Evolutionary conservation across 2,888 invertebrate genomes (phyloP), one percentile per base, ranked within the genome.

Genomic region (Eupithecia subumbrata): DNA sequence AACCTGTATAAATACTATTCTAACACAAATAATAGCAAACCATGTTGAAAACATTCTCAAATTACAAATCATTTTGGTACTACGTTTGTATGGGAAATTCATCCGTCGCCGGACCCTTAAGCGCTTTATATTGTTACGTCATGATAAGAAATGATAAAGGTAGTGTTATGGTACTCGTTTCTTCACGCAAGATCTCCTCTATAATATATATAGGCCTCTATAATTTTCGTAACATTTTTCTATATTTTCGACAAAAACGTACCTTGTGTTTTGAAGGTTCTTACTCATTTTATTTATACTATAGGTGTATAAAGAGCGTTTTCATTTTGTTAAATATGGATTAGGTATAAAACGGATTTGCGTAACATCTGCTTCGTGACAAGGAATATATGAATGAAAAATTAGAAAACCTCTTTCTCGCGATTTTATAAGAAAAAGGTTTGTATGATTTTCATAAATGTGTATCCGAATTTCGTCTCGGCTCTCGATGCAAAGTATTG

Each of bases 381-480:
- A 71, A 67, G 76, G 77, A 81, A 79, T 81, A 79, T 43, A 81
- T 80, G 80, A 80, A 80, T 80, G 68, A 73, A 69, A 76, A 76
- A 80, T 78, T 75, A 77, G 75, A 76, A 64, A 69, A 43, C 22
- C 43, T 68, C 25, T 45, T 68, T 71, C 63, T 40, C 14, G 40
- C 14, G 67, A 56, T 40, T 73, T 73, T 68, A 68, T 68, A 66
- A 72, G 40, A 72, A 68, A 72, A 68, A 52, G 72, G 30, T 72
- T 72, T 52, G 25, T 66, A 43, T 64, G 52, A 66, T 74, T 70
- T 48, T 69, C 25, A 52, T 48, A 74, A 37, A 74, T 48, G 64
- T 69, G 63, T 75, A 40, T 45, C 43, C 18, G 43, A 71, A 34
- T 69, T 74, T 60, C 30, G 16, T 40, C 68, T 37, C 45, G 48